Evolutionary conservation across 2,888 invertebrate species (phyloP), one percentile per base, ranked within the genome.

Genomic region (Machimus rusticus): DNA sequence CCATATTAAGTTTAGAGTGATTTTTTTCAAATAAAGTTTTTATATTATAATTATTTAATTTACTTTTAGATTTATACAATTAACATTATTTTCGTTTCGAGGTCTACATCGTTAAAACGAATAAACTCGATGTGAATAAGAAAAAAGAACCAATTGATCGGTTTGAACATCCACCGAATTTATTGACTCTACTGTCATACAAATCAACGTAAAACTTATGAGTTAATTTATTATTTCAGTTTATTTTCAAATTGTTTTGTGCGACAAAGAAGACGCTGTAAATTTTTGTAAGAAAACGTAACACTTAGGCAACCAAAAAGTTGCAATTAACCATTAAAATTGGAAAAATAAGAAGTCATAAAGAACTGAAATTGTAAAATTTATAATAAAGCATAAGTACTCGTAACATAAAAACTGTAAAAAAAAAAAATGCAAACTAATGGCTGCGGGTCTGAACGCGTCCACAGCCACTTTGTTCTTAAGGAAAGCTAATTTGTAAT

Each of bases 151-250:
- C 79, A 79, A 76, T 8, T 43, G 31, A 79, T 79, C 79, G 79
- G 79, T 79, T 79, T 79, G 16, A 51, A 79, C 51, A 79, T 79
- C 79, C 79, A 79, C 79, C 79, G 79, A 79, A 79, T 79, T 79
- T 79, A 79, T 23, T 46, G 79, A 79, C 46, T 79, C 46, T n/a
- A 31, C 46, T 51, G 55, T 79, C 78, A 14, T 23, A 43, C 46
- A 46, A 78, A 78, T 78, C 0, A 78, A 51, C 3, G 39, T 78
- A 78, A 78, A 43, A 78, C 14, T 79, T 79, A 51, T 34, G 6
- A 79, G 28, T 79, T 46, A 51, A 39, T 79, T 79, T 51, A 34
- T 31, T 16, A 4, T 51, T 79, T 46, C 12, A 51, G 51, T 66
- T 66, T 28, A 79, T 31, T 46, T 16, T 19, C 23, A 43, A 39